Conservation (phyloP, 1,140 invertebrate genomes). For the Calosoma granatense region DNA sequence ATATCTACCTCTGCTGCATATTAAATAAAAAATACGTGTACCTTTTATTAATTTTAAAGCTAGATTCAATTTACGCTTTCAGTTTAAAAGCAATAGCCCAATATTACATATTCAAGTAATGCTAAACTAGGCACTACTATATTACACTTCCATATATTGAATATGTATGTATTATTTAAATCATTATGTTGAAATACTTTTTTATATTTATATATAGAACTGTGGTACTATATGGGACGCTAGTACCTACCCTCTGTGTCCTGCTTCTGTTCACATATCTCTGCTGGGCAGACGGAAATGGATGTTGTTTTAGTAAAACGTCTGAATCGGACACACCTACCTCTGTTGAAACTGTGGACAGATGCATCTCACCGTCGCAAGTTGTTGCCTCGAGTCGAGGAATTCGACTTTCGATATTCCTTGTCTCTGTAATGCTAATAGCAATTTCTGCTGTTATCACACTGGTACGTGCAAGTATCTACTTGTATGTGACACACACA, state of each 20-base stretch:
- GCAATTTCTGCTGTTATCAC: conserved; percentile 57
- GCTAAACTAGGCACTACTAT: too few relatives aligned
- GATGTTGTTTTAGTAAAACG: conserved; percentile 25
- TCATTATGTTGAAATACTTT: too few relatives aligned
- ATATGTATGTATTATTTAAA: too few relatives aligned
- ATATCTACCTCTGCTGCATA: too few relatives aligned
- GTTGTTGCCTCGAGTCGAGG: conserved; percentile 53
- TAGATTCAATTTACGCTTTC: too few relatives aligned
- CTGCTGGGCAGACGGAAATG: conserved; percentile 44
- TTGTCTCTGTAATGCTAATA: conserved; percentile 53
- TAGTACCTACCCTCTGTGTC: conserved; percentile 51
- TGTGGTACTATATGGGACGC: conserved; percentile 50
- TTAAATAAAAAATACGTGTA: too few relatives aligned
- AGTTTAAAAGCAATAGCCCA: too few relatives aligned
- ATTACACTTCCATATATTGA: too few relatives aligned
- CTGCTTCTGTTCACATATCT: conserved; percentile 51
- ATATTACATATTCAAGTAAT: too few relatives aligned
- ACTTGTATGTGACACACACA: neutral
- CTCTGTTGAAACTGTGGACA: conserved; percentile 35
- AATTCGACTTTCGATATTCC: conserved; percentile 54
- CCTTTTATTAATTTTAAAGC: too few relatives aligned
- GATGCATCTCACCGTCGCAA: conserved; percentile 42
- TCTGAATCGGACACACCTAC: conserved; percentile 23
- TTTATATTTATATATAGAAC: conserved; percentile 35
- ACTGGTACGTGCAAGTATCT: conserved; percentile 43